Conservation (phyloP, 2,113 vertebrate genomes). For the Coregonus clupeaformis region DNA sequence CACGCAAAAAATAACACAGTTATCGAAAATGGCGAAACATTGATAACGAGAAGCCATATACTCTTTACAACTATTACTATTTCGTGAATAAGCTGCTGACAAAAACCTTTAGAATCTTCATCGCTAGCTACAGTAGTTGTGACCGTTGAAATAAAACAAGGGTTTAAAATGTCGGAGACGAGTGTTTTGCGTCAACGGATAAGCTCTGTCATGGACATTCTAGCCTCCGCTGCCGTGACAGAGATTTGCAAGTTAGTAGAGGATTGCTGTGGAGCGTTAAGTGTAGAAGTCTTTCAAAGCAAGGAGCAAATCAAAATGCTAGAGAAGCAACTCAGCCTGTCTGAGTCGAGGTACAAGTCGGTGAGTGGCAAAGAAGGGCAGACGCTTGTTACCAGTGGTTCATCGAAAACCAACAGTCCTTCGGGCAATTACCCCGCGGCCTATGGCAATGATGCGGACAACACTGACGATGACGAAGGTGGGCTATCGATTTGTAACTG, state of each 20-base stretch:
- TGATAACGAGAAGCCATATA: no score
- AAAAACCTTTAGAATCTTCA: no score
- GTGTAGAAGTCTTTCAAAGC: conserved; percentile 13
- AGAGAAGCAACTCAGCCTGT: conserved; percentile 6
- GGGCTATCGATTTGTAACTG: no score
- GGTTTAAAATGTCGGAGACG: conserved; percentile 13
- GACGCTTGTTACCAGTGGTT: background rate
- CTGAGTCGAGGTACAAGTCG: conserved; percentile 3
- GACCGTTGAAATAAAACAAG: no score
- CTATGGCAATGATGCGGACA: background rate
- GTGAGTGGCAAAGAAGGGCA: background rate
- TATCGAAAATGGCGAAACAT: no score
- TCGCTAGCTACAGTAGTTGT: no score
- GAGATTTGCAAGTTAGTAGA: conserved; percentile 28
- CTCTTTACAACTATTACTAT: no score
- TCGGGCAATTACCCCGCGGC: background rate
- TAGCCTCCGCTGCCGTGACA: conserved; percentile 18
- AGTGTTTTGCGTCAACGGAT: conserved; percentile 11
- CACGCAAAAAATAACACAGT: no score
- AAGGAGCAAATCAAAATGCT: conserved; percentile 22
- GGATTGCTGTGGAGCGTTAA: conserved; percentile 23
- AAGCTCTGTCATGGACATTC: conserved; percentile 19
- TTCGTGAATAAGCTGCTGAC: no score
- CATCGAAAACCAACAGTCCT: no score
- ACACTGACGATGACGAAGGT: no score